Conservation (phyloP, 2,113 vertebrate species). For the Carettochelys insculpta region DNA sequence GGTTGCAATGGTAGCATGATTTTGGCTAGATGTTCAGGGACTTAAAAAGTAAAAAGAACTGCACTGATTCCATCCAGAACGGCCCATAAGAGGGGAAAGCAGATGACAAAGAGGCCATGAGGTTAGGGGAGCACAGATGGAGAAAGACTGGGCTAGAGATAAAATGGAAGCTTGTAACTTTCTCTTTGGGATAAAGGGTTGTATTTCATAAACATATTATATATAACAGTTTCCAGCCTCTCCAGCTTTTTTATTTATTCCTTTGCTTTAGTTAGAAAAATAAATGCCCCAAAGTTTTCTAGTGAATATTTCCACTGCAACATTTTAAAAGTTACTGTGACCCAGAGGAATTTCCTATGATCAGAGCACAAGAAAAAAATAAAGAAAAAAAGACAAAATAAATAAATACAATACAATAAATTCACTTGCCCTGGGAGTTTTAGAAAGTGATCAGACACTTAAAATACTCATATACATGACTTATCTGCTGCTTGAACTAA, state of each 20-base stretch:
- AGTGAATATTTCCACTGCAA: neutral
- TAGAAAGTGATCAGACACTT: neutral
- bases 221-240: neutral
- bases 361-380: neutral
- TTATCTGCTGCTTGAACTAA: neutral
- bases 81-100: neutral
- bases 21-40: neutral
- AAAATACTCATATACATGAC: neutral
- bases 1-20: fast-evolving
- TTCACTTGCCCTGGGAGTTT: neutral
- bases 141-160: neutral
- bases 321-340: fast-evolving
- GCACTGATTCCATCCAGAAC: neutral
- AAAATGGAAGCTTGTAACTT: neutral
- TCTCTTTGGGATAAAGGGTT: neutral
- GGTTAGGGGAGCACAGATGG: neutral
- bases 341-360: neutral
- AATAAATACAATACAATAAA: neutral
- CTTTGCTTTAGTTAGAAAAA: neutral
- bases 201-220: neutral
- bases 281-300: neutral
- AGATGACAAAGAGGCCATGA: neutral
- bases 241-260: neutral
- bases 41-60: neutral
- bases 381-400: neutral